Evolutionary conservation across 2,797 vertebrate species (phyloP).

Genomic region (Sebastolobus altivelis): DNA sequence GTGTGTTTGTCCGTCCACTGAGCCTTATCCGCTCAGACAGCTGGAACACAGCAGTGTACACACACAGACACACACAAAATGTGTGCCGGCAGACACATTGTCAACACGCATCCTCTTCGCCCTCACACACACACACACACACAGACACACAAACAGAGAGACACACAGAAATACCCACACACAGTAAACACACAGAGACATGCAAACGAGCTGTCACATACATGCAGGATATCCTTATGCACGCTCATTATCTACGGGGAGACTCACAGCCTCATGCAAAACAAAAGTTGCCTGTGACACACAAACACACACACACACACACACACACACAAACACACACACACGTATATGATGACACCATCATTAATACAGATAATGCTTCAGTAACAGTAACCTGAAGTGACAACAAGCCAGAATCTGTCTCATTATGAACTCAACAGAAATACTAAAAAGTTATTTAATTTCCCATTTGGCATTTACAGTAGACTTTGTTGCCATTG

Average conservation of each 20-base stretch:
- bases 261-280: neutral
- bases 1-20: conserved; percentile 48
- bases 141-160: conserved; percentile 3
- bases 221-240: conserved; percentile 1
- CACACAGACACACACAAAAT: conserved; percentile 58
- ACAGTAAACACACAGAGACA: conserved; percentile 1
- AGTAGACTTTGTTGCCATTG: neutral
- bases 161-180: neutral
- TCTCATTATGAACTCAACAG: neutral
- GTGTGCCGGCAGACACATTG: conserved; percentile 44
- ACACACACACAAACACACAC: neutral
- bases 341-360: neutral
- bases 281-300: neutral
- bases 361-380: neutral
- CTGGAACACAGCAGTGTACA: conserved; percentile 67
- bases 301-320: neutral
- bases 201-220: conserved; percentile 28
- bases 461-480: neutral
- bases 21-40: conserved; percentile 76
- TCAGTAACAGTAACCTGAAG: neutral
- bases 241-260: conserved; percentile 24
- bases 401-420: neutral
- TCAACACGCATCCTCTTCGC: conserved; percentile 34
- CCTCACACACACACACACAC: conserved; percentile 9
- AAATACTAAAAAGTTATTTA: neutral